phyloP scores from a whole-genome alignment of 2,888 invertebrate species.

The Drosophila rubida region DNA sequence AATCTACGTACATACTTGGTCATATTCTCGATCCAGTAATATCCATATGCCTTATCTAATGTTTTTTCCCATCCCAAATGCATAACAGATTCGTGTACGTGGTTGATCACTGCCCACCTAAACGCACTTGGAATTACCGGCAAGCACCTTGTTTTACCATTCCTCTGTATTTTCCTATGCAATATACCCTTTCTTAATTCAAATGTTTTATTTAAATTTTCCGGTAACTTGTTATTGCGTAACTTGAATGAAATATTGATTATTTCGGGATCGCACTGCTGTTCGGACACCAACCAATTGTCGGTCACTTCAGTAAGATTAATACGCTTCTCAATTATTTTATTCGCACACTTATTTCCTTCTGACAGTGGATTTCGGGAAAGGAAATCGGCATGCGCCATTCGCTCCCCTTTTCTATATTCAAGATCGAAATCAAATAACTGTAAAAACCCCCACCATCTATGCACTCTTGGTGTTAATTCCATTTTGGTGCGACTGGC shows the following conservation, averaged over 20 bases:
- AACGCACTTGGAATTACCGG: slow-evolving; percentile 10
- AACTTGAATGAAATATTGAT: not conserved
- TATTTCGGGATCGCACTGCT: slow-evolving; percentile 1
- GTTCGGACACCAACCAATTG: not conserved
- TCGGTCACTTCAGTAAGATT: not conserved
- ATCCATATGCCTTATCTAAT: not conserved
- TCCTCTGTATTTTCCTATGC: slow-evolving; percentile 10
- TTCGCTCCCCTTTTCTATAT: slow-evolving; percentile 1
- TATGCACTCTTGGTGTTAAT: not conserved
- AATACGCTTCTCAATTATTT: not conserved
- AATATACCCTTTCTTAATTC: slow-evolving; percentile 7
- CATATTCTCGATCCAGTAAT: slow-evolving; percentile 11
- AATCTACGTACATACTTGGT: slow-evolving; percentile 2
- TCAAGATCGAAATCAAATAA: not conserved
- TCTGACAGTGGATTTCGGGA: not conserved
- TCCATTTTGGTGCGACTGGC: slow-evolving; percentile 2
- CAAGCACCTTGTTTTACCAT: not conserved
- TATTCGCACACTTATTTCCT: not conserved
- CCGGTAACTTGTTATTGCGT: not conserved
- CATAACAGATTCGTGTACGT: slow-evolving; percentile 4
- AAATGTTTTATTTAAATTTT: not conserved
- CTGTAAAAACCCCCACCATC: slow-evolving; percentile 2
- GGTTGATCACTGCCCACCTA: slow-evolving; percentile 10
- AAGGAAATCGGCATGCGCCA: not conserved
- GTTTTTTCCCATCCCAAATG: slow-evolving; percentile 11